phyloP scores from a whole-genome alignment of 2,113 vertebrate genomes.

The Petrocephalus zakoni region DNA sequence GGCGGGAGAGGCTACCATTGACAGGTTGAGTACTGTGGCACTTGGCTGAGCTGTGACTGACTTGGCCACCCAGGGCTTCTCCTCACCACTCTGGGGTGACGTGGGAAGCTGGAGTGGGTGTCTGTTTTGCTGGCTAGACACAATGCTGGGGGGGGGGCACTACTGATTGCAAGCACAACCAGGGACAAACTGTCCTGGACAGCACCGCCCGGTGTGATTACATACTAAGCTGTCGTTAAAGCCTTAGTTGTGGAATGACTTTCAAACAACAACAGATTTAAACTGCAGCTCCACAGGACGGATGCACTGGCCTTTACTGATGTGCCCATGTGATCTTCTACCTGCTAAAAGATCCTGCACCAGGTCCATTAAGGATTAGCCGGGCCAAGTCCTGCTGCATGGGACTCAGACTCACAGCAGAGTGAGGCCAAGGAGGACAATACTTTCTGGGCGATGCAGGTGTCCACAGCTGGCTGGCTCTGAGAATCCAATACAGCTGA shows the following conservation, averaged over 20 bases:
- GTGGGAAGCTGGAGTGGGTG: constrained; percentile 61
- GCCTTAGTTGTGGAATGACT: background rate
- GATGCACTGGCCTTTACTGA: background rate
- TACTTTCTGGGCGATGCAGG: constrained; percentile 66
- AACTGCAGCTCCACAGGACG: background rate
- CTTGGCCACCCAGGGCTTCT: constrained; percentile 12
- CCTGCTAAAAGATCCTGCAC: background rate
- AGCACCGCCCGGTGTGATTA: background rate
- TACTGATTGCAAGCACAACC: constrained; percentile 69
- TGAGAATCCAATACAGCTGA: constrained; percentile 78
- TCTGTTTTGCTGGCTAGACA: constrained; percentile 64
- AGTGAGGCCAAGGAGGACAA: constrained; percentile 64
- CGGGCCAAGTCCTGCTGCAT: background rate
- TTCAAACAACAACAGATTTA: background rate
- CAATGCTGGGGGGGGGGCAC: constrained; percentile 75
- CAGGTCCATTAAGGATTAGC: background rate
- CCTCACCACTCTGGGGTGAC: constrained; percentile 46
- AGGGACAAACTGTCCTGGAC: background rate
- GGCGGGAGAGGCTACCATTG: background rate
- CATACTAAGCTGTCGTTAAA: background rate
- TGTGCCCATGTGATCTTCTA: background rate
- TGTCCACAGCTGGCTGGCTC: constrained; percentile 66
- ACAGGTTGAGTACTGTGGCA: background rate
- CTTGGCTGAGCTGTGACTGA: background rate
- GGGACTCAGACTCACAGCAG: constrained; percentile 49